Conservation (phyloP, 2,113 vertebrate species). For the Sorex araneus region DNA sequence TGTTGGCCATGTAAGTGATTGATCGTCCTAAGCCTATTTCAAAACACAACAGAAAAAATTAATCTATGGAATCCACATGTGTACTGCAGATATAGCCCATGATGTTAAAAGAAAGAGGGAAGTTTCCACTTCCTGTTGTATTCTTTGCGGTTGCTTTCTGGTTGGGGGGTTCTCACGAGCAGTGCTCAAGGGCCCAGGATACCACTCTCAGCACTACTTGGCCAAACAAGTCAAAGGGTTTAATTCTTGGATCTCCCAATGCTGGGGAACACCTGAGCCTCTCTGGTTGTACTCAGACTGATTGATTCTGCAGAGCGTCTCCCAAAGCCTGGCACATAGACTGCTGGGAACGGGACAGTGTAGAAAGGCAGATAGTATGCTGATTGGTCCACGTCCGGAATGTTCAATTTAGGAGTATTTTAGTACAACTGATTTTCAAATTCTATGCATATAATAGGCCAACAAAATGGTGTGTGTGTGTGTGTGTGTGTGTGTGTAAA, state of each 20-base stretch:
- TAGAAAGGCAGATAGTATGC: not conserved
- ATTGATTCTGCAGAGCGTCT: not conserved
- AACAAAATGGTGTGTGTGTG: not conserved
- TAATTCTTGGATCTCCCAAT: too few species aligned
- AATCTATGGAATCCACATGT: not conserved
- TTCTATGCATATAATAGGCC: not conserved
- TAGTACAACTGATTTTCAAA: too few species aligned
- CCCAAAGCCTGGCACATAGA: accelerated
- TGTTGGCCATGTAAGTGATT: not conserved
- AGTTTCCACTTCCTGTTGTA: accelerated
- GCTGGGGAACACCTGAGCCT: too few species aligned
- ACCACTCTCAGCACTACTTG: too few species aligned
- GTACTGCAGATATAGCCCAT: too few species aligned
- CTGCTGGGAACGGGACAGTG: accelerated
- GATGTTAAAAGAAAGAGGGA: not conserved
- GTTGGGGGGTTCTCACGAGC: too few species aligned
- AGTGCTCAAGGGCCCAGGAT: too few species aligned
- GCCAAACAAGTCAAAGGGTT: too few species aligned
- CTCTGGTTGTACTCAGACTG: too few species aligned
- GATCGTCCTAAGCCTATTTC: not conserved
- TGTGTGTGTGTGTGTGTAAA: not conserved
- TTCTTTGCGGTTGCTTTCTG: not conserved
- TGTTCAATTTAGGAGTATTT: too few species aligned
- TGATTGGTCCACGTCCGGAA: not conserved
- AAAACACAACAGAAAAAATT: not conserved